A percentile compares a stretch with the other conserved stretches of the same genome.
phyloP scores from a whole-genome alignment of 2,888 invertebrate genomes.

The Microctonus brassicae region DNA sequence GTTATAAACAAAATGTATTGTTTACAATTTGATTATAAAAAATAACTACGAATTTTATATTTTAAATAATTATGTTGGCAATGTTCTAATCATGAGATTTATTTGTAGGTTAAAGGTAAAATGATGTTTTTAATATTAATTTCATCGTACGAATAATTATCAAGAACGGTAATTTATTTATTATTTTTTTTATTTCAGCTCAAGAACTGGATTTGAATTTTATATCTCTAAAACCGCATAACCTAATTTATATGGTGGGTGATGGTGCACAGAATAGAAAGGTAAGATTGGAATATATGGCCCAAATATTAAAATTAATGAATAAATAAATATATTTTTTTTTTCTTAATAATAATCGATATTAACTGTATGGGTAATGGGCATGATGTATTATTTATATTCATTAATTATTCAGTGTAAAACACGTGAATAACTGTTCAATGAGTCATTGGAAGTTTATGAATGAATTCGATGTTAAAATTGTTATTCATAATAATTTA shows the following conservation, averaged over 20 bases:
- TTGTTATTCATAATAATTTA: background rate
- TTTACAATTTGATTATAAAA: too few relatives aligned
- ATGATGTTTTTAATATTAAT: background rate
- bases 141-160: background rate
- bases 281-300: conserved; percentile 11
- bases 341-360: too few relatives aligned
- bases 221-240: conserved; percentile 21
- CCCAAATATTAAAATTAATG: background rate
- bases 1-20: conserved; percentile 29
- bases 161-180: background rate
- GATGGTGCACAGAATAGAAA: conserved; percentile 10
- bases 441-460: background rate
- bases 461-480: background rate
- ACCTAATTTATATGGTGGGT: conserved; percentile 18
- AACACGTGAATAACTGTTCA: background rate
- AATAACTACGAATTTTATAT: background rate
- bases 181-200: conserved; percentile 6
- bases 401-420: background rate
- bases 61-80: background rate
- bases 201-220: conserved; percentile 12
- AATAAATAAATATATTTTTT: background rate
- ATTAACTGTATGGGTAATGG: too few relatives aligned
- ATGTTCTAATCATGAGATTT: background rate
- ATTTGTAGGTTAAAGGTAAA: too few relatives aligned
- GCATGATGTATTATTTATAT: too few relatives aligned